Base-by-base conservation (phyloP, 2,113 vertebrate species). In the Alosa alosa region DNA sequence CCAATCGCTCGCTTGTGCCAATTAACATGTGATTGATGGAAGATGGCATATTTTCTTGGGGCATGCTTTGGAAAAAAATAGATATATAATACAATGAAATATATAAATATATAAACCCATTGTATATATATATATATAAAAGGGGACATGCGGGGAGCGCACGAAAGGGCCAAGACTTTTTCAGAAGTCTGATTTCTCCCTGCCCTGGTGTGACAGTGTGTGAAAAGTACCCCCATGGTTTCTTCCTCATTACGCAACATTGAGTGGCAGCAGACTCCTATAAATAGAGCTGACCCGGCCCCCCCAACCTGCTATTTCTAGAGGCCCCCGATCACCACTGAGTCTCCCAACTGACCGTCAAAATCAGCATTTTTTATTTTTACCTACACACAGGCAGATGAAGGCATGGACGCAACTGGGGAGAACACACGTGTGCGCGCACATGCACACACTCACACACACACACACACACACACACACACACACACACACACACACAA, bases 311-410 rank as follows among this genome's bases (percentile, higher is more conserved):
- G 44, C 84, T 87, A 84, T 90, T 90, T 88, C 75, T 78, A 83
- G 84, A 64, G 25, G 64, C 50, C 75, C 57, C 84, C 46, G 83
- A 64, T 84, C 87, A 50, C 57, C 82, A 82, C 84, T 60, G 82
- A 84, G 81, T 84, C 86, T 85, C 36, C 45, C 5, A 86, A 83
- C 87, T 88, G 90, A 89, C 90, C 89, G 86, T 87, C 84, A 88
- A 84, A 72, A 87, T 88, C 87, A 84, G 86, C 86, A 47, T 81
- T 87, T 90, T 89, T 86, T 87, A 85, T 89, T 88, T 90, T 87
- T 87, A 82, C 82, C 86, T 81, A 68, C 45, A 3, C 22, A 36
- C n/a, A 15, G 64, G 25, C 64, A 72, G 64, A 7, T 25, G 60
- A 64, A 22, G 60, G 60, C 60, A 64, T 64, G 60, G 9, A 31